Percentiles rank a stretch among this genome's conserved stretches.
Conservation (phyloP, 2,888 invertebrate genomes). For the Erynnis tages region DNA sequence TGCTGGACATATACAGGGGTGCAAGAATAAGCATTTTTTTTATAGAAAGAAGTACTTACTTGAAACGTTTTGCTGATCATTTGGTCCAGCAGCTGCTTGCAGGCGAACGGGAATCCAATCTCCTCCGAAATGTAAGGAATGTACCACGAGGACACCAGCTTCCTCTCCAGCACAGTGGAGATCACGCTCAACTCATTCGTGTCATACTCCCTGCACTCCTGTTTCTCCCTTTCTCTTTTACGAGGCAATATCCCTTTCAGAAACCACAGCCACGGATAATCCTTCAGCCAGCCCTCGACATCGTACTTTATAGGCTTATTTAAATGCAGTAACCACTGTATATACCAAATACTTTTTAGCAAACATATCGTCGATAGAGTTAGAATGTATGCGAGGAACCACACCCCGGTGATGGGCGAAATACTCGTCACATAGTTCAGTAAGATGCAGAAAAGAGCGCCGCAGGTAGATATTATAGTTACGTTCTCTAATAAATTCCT, state of each 20-base stretch:
- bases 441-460: conserved; percentile 54
- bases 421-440: conserved; percentile 65
- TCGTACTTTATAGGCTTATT: conserved; percentile 77
- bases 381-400: conserved; percentile 67
- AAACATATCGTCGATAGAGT: conserved; percentile 66
- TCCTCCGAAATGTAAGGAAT: conserved; percentile 71
- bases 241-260: conserved; percentile 47
- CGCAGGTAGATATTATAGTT: conserved; percentile 54
- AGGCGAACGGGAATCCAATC: conserved; percentile 75
- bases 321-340: conserved; percentile 76
- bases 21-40: too few species aligned
- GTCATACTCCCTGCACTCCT: conserved; percentile 62
- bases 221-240: conserved; percentile 19
- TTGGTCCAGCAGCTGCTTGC: conserved; percentile 76
- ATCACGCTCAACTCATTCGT: conserved; percentile 73
- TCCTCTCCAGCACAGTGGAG: conserved; percentile 68
- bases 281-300: conserved; percentile 47
- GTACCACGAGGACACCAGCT: conserved; percentile 75
- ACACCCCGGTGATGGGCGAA: conserved; percentile 65
- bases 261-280: conserved; percentile 52
- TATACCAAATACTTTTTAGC: conserved; percentile 72
- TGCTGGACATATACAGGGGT: too few species aligned
- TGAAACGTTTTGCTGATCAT: conserved; percentile 73
- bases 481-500: conserved; percentile 61
- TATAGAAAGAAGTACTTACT: too few species aligned